A percentile compares a stretch with the other conserved stretches of the same genome.
Conservation (phyloP, 2,888 invertebrate genomes). For the Pollenia angustigena region DNA sequence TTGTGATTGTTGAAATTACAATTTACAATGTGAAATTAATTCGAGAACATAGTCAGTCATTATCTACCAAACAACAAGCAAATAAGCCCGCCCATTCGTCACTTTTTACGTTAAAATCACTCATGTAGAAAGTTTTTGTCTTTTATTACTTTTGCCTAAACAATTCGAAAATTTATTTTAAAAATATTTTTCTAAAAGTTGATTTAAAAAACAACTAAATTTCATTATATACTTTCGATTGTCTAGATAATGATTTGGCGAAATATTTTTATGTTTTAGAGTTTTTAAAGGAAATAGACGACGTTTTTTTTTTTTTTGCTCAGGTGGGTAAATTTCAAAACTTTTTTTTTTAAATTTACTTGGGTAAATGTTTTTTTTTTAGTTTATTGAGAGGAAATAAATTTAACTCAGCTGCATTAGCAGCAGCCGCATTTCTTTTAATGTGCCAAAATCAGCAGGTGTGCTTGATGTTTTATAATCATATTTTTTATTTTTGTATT, state of each 20-base stretch:
- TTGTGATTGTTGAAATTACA: not conserved
- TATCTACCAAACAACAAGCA: constrained; percentile 14
- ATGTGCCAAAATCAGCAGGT: constrained; percentile 69
- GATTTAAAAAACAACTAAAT: constrained; percentile 42
- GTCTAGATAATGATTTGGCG: constrained; percentile 56
- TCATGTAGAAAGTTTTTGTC: constrained; percentile 62
- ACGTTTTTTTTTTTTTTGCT: constrained; percentile 42
- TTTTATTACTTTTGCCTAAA: constrained; percentile 11
- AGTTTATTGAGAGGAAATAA: constrained; percentile 53
- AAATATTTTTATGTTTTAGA: constrained; percentile 12
- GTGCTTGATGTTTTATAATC: constrained; percentile 47
- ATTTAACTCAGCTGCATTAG: constrained; percentile 37
- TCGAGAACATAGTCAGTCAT: constrained; percentile 47
- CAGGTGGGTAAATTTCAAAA: constrained; percentile 41
- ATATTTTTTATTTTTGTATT: constrained; percentile 12
- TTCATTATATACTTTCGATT: constrained; percentile 59
- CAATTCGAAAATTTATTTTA: constrained; percentile 8
- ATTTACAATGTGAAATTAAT: constrained; percentile 57
- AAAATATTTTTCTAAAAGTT: not conserved
- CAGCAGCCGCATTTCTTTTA: constrained; percentile 30
- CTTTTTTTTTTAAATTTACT: constrained; percentile 22
- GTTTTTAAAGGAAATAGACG: not conserved
- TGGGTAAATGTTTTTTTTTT: constrained; percentile 55
- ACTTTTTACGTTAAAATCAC: constrained; percentile 35
- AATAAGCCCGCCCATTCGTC: not conserved